phyloP scores from a whole-genome alignment of 2,113 vertebrate genomes.

The Passer montanus region DNA sequence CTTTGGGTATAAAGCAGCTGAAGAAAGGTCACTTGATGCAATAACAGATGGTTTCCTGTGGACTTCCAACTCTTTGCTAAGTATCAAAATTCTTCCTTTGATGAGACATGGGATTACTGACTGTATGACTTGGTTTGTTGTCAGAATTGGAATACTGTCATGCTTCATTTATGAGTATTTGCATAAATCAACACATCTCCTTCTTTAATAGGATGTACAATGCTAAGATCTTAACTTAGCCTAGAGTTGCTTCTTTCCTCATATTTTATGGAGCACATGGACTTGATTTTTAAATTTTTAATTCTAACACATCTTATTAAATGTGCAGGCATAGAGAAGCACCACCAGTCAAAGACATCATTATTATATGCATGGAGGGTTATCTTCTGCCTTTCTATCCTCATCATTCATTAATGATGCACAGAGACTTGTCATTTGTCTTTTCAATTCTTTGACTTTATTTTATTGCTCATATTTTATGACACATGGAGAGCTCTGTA shows the following conservation, averaged over 20 bases:
- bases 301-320: slow-evolving; percentile 59
- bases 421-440: slow-evolving; percentile 61
- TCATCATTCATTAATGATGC: slow-evolving; percentile 64
- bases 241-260: slow-evolving; percentile 19
- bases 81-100: background rate
- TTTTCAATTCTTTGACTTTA: slow-evolving; percentile 58
- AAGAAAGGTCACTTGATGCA: background rate
- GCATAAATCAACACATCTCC: background rate
- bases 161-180: slow-evolving; percentile 8
- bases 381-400: slow-evolving; percentile 46
- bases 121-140: background rate
- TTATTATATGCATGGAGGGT: slow-evolving; percentile 65
- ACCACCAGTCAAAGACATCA: slow-evolving; percentile 31
- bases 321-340: slow-evolving; percentile 28
- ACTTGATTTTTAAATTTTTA: slow-evolving; percentile 64
- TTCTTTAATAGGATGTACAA: background rate
- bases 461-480: slow-evolving; percentile 60
- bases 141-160: background rate
- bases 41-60: background rate
- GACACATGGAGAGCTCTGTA: slow-evolving; percentile 35
- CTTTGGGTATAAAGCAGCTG: background rate
- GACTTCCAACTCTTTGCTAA: background rate
- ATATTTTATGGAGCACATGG: slow-evolving; percentile 54
- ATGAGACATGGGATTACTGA: background rate
- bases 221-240: slow-evolving; percentile 27